phyloP scores from a whole-genome alignment of 2,113 vertebrate species.

The Tyto alba region DNA sequence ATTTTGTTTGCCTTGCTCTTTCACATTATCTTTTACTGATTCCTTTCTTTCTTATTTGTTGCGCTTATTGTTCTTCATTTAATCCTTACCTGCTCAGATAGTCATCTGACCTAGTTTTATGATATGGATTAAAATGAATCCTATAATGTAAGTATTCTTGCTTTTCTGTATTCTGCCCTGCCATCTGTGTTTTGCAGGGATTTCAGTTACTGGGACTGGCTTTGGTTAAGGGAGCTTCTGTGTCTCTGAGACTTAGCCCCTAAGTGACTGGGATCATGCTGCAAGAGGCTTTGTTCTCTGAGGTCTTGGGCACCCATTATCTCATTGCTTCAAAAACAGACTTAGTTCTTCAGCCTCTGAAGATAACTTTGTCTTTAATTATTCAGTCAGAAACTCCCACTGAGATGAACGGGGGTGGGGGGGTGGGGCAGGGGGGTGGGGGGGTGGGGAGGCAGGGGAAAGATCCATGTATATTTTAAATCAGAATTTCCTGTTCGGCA shows the following conservation, averaged over 20 bases:
- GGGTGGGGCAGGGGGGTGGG: too few species aligned
- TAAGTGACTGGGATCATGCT: constrained; percentile 7
- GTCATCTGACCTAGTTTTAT: constrained; percentile 42
- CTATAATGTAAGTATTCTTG: neutral
- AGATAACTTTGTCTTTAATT: constrained; percentile 24
- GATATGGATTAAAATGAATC: constrained; percentile 26
- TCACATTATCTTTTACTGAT: neutral
- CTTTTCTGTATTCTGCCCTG: constrained; percentile 16
- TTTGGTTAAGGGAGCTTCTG: constrained; percentile 11
- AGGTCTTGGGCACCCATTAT: neutral
- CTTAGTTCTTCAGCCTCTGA: constrained; percentile 14
- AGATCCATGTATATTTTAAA: neutral
- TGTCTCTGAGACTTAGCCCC: neutral
- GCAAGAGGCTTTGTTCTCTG: neutral
- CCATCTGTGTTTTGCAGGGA: constrained; percentile 23
- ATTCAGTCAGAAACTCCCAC: constrained; percentile 9
- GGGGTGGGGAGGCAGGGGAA: neutral
- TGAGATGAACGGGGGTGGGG: neutral
- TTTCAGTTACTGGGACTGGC: constrained; percentile 28
- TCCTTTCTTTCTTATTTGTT: constrained; percentile 8
- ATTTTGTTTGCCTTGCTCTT: constrained; percentile 10
- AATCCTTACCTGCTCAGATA: constrained; percentile 39
- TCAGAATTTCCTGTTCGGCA: neutral
- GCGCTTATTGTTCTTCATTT: constrained; percentile 19
- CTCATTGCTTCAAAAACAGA: constrained; percentile 26